Percentiles rank a stretch among this genome's conserved stretches.
phyloP scores from a whole-genome alignment of 2,113 vertebrate genomes.

The sheep (Ovis aries) region ARS-UI_Ramb_v3.0 NC_056063.1:31307501-31308000 shows the following conservation, averaged over 20 bases:
- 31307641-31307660: background rate
- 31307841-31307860: conserved; percentile 36
- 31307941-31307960: background rate
- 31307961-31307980: conserved; percentile 2
- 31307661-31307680: background rate
- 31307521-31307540: rapidly evolving
- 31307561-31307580: background rate
- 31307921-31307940: background rate
- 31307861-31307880: background rate
- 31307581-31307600: background rate
- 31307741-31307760: background rate
- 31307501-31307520: background rate
- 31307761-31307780: conserved; percentile 22
- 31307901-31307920: background rate
- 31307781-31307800: conserved; percentile 13
- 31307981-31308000: background rate
- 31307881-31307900: conserved; percentile 32
- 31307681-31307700: background rate
- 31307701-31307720: background rate
- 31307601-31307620: background rate
- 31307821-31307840: background rate
- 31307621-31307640: background rate
- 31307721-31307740: background rate
- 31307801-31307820: conserved; percentile 6
- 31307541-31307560: background rate